Conservation (phyloP, 1,140 invertebrate species). For the Sitophilus oryzae region DNA sequence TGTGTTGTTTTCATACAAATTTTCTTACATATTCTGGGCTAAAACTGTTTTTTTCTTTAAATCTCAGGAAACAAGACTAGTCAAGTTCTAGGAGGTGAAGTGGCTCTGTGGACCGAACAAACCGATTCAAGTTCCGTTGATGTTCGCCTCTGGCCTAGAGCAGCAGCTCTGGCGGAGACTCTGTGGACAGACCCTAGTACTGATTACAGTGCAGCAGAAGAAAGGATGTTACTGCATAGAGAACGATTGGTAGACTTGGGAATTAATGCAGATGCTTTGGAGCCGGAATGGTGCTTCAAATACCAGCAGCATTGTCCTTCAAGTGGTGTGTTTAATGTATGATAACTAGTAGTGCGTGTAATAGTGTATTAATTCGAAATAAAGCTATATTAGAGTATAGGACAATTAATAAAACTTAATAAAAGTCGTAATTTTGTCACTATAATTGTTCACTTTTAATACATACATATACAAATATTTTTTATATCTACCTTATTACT, state of each 20-base stretch:
- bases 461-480: no score
- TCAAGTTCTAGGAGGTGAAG: constrained; percentile 59
- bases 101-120: constrained; percentile 74
- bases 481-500: no score
- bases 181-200: constrained; percentile 64
- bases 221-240: constrained; percentile 61
- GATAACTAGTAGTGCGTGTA: no score
- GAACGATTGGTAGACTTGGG: constrained; percentile 62
- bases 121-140: constrained; percentile 58
- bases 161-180: constrained; percentile 70
- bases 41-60: neutral
- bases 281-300: constrained; percentile 75
- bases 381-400: no score
- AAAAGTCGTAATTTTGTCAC: no score
- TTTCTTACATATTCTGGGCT: no score
- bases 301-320: constrained; percentile 69
- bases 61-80: constrained; percentile 12
- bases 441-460: no score
- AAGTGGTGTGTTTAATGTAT: no score
- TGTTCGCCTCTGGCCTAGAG: constrained; percentile 66
- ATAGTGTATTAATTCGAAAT: no score
- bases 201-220: constrained; percentile 56
- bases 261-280: constrained; percentile 58
- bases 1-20: no score
- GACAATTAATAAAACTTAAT: no score